Conservation (phyloP, 2,888 invertebrate genomes). For the Dolichomitus sp. region DNA sequence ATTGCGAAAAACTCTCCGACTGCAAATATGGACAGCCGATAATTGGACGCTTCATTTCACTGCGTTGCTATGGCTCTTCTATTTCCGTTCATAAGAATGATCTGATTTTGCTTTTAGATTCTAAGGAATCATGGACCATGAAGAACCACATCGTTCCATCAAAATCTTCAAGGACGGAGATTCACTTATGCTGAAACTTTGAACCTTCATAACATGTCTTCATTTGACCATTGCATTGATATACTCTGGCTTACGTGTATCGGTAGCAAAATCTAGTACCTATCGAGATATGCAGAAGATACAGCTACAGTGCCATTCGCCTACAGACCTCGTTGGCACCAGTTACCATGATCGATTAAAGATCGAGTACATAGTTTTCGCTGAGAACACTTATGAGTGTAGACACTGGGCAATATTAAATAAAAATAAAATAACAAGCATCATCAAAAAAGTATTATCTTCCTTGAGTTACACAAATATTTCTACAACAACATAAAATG, state of each 20-base stretch:
- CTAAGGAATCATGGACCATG: no score
- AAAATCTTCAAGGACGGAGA: no score
- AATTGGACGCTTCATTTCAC: not conserved
- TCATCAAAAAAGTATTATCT: not conserved
- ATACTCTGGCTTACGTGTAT: no score
- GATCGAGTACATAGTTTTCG: constrained; percentile 47
- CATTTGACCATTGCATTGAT: constrained; percentile 19
- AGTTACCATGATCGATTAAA: constrained; percentile 42
- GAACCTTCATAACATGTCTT: no score
- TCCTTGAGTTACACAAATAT: not conserved
- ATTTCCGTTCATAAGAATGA: no score
- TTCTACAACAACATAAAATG: not conserved
- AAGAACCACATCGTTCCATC: no score
- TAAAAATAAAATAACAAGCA: not conserved
- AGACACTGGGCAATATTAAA: not conserved
- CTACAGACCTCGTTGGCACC: not conserved
- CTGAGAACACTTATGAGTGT: constrained; percentile 7
- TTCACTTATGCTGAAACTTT: no score
- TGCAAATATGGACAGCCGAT: not conserved
- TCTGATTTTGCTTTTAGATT: not conserved
- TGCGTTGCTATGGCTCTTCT: no score
- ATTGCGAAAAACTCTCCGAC: not conserved
- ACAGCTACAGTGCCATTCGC: not conserved
- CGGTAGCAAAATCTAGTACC: not conserved
- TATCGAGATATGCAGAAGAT: not conserved